Percentiles rank a stretch among this genome's conserved stretches.
phyloP scores from a whole-genome alignment of 1,140 invertebrate genomes.

The Calosoma granatense region DNA sequence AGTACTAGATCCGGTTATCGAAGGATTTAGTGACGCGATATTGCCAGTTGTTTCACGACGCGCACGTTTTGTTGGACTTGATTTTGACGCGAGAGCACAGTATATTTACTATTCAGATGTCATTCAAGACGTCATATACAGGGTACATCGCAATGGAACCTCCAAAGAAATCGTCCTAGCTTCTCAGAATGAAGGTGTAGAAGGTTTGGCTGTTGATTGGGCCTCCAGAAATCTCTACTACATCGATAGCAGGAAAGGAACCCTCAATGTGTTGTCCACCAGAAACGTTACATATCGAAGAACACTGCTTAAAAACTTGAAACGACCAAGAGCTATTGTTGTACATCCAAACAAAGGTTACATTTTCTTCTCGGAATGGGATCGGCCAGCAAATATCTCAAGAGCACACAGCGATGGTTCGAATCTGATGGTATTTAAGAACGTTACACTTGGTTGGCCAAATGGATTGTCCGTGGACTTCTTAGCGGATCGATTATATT shows the following conservation, averaged over 20 bases:
- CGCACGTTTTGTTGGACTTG: constrained; percentile 92
- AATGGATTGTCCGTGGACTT: constrained; percentile 93
- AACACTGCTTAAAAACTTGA: constrained; percentile 78
- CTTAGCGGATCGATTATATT: constrained; percentile 74
- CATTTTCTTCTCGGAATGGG: constrained; percentile 94
- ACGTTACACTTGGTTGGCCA: constrained; percentile 90
- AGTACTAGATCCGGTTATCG: constrained; percentile 77
- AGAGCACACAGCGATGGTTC: constrained; percentile 81
- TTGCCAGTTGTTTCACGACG: constrained; percentile 78
- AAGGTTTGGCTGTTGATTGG: constrained; percentile 96
- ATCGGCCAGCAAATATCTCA: constrained; percentile 90
- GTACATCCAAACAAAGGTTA: constrained; percentile 91
- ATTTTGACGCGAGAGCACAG: constrained; percentile 86
- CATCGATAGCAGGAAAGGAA: constrained; percentile 93
- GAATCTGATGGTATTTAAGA: constrained; percentile 78
- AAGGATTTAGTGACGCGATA: constrained; percentile 91
- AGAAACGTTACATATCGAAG: constrained; percentile 73
- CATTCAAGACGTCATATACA: constrained; percentile 91
- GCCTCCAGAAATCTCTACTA: constrained; percentile 95
- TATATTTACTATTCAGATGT: constrained; percentile 97
- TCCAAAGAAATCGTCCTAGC: constrained; percentile 85
- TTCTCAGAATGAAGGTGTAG: constrained; percentile 94
- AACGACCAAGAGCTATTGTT: constrained; percentile 87
- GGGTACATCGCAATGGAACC: constrained; percentile 80
- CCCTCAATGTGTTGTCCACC: constrained; percentile 86